These are phyloP conservation scores for Chloroclystis v-ata DNA, from an alignment of 2,888 invertebrate genomes.

Conservation along the genomic window DNA sequence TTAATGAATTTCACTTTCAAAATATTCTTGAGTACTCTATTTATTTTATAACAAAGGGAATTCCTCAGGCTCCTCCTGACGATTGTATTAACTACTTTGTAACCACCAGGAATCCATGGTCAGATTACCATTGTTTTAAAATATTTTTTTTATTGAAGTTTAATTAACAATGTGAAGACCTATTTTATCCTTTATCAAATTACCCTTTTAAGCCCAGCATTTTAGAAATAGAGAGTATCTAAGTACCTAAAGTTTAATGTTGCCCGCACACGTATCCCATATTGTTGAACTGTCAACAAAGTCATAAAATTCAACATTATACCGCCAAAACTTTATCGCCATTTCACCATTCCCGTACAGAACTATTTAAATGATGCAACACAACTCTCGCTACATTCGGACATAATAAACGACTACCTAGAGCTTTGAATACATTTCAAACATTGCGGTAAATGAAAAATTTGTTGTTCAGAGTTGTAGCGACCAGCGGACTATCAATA, in stretches of 20 bases:
- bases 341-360: background rate
- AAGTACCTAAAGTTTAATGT: background rate
- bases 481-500: too few species aligned
- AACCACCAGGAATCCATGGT: too few species aligned
- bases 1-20: slow-evolving; percentile 10
- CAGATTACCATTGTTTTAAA: too few species aligned
- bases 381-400: slow-evolving; percentile 3
- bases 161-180: too few species aligned
- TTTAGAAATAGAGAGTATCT: too few species aligned
- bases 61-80: too few species aligned
- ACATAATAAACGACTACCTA: slow-evolving; percentile 7
- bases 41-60: too few species aligned
- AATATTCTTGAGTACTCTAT: too few species aligned
- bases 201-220: too few species aligned
- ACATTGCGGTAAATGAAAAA: slow-evolving; percentile 11
- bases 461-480: background rate
- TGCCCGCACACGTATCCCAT: background rate
- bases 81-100: too few species aligned
- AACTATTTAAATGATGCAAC: slow-evolving; percentile 7
- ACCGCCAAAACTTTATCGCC: slow-evolving; percentile 2
- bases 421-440: slow-evolving; percentile 12
- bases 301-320: background rate
- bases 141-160: too few species aligned
- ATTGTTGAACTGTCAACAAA: background rate
- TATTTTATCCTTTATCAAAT: too few species aligned